phyloP scores from a whole-genome alignment of 2,797 vertebrate genomes.

The Parambassis ranga region DNA sequence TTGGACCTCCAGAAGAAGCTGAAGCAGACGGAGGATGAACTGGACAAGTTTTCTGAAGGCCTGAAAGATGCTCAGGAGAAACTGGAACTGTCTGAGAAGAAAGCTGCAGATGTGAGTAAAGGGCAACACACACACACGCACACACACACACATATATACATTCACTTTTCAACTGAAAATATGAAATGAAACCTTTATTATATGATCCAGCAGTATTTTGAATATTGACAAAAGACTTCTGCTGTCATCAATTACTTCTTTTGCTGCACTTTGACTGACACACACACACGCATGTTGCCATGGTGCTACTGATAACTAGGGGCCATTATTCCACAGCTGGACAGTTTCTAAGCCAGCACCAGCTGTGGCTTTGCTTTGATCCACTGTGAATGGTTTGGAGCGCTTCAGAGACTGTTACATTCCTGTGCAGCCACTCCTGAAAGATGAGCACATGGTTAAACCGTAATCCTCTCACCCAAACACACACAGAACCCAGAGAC shows the following conservation, averaged over 20 bases:
- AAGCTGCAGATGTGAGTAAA: slow-evolving; percentile 87
- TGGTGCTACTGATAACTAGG: slow-evolving; percentile 4
- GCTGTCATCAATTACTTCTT: background rate
- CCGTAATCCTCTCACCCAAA: slow-evolving; percentile 12
- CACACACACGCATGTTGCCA: slow-evolving; percentile 15
- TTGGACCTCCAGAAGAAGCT: slow-evolving; percentile 90
- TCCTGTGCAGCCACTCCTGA: slow-evolving; percentile 66
- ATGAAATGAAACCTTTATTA: background rate
- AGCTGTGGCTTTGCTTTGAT: slow-evolving; percentile 70
- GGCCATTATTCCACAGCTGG: slow-evolving; percentile 58
- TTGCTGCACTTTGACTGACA: slow-evolving; percentile 10
- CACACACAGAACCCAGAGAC: slow-evolving; percentile 1
- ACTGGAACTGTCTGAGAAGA: slow-evolving; percentile 90
- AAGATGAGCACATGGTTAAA: slow-evolving; percentile 56
- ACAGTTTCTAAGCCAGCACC: slow-evolving; percentile 30
- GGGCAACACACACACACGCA: background rate
- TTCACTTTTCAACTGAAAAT: background rate
- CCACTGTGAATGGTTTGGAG: slow-evolving; percentile 30
- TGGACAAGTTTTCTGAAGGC: slow-evolving; percentile 92
- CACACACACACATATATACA: background rate
- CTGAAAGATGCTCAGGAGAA: slow-evolving; percentile 93
- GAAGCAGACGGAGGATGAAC: slow-evolving; percentile 91
- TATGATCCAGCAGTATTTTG: background rate
- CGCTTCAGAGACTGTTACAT: slow-evolving; percentile 57
- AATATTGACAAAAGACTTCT: slow-evolving; percentile 5